These are phyloP conservation scores for Lordiphosa collinella DNA, from an alignment of 1,140 invertebrate genomes.

Conservation along the genomic window DNA sequence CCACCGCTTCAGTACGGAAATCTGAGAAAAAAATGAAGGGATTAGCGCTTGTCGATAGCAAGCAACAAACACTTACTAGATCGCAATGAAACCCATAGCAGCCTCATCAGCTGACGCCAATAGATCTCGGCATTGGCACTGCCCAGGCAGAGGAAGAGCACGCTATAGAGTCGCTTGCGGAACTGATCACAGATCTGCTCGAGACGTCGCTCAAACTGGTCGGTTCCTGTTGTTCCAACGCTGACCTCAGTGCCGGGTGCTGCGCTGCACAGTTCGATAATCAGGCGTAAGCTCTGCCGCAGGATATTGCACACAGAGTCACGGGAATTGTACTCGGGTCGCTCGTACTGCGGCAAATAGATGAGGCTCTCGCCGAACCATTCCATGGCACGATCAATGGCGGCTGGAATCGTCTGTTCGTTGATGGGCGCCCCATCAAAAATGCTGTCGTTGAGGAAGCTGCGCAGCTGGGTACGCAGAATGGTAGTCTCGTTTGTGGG, in stretches of 20 bases:
- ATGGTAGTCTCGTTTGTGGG: slow-evolving; percentile 6
- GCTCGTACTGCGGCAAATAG: slow-evolving; percentile 70
- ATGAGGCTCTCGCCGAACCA: slow-evolving; percentile 57
- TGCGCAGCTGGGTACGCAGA: slow-evolving; percentile 49
- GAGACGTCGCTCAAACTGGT: slow-evolving; percentile 79
- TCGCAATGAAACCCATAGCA: slow-evolving; percentile 35
- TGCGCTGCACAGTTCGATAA: slow-evolving; percentile 76
- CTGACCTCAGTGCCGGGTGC: slow-evolving; percentile 41
- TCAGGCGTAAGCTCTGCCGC: slow-evolving; percentile 37
- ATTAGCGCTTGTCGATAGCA: too few relatives aligned
- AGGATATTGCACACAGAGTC: slow-evolving; percentile 71
- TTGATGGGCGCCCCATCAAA: slow-evolving; percentile 60
- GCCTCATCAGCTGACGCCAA: slow-evolving; percentile 64
- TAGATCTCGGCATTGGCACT: slow-evolving; percentile 61
- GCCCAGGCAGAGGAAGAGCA: slow-evolving; percentile 68
- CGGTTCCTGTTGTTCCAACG: slow-evolving; percentile 25
- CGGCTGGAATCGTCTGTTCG: slow-evolving; percentile 51
- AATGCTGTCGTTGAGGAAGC: slow-evolving; percentile 46
- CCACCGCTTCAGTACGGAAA: slow-evolving; percentile 63
- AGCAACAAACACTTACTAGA: slow-evolving; percentile 58
- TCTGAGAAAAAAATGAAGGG: slow-evolving; percentile 32
- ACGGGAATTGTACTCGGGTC: slow-evolving; percentile 63
- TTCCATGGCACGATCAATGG: slow-evolving; percentile 49
- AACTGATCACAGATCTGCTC: slow-evolving; percentile 68
- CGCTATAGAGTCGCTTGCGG: slow-evolving; percentile 53